Evolutionary conservation across 1,140 invertebrate species (phyloP).

Genomic region (Saccostrea cuccullata): DNA sequence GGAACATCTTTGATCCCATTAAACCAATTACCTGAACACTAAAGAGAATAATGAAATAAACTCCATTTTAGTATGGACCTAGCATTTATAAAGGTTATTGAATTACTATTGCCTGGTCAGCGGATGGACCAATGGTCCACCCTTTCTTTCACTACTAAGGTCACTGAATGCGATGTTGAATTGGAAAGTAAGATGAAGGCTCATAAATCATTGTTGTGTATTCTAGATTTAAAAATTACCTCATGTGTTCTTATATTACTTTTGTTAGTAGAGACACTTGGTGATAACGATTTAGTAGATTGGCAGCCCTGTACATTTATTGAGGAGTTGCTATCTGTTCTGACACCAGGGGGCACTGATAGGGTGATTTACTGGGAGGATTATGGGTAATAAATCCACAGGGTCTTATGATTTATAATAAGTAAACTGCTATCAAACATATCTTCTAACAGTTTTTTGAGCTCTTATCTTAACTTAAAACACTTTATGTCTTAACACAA

Average conservation of each 20-base stretch:
- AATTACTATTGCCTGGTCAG: background rate
- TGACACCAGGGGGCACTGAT: constrained; percentile 24
- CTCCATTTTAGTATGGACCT: background rate
- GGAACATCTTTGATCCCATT: constrained; percentile 19
- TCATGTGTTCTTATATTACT: constrained; percentile 1
- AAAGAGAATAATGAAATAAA: constrained; percentile 21
- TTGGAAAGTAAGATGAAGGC: background rate
- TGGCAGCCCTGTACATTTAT: constrained; percentile 3
- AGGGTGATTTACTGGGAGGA: background rate
- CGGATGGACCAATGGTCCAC: background rate
- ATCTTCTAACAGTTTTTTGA: constrained; percentile 5
- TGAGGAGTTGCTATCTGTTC: background rate
- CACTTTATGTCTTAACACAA: background rate
- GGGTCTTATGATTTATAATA: constrained; percentile 18
- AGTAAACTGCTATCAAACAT: constrained; percentile 21
- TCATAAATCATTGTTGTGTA: background rate
- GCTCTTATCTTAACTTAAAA: background rate
- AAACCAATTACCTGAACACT: constrained; percentile 16
- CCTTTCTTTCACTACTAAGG: background rate
- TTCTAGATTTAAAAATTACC: constrained; percentile 6
- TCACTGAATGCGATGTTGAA: background rate
- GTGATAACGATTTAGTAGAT: background rate
- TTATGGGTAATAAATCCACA: constrained; percentile 12
- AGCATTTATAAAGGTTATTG: background rate
- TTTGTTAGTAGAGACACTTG: background rate